A percentile compares a stretch with the other conserved stretches of the same genome.
phyloP scores from a whole-genome alignment of 2,113 vertebrate genomes.

The Xiphophorus hellerii region DNA sequence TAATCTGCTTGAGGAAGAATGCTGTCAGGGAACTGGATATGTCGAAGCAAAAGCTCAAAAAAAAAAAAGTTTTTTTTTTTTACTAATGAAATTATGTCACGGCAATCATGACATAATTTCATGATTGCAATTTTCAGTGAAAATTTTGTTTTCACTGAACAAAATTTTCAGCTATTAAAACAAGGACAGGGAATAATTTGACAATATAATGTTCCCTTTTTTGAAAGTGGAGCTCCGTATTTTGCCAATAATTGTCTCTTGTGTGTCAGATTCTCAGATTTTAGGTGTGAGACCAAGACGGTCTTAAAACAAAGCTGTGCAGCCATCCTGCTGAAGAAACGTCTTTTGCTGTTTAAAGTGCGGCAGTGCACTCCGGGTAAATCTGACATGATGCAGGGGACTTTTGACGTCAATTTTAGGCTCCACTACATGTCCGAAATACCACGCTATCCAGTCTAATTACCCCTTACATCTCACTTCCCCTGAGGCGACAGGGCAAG shows the following conservation, averaged over 20 bases:
- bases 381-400: slow-evolving; percentile 35
- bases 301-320: background rate
- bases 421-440: slow-evolving; percentile 26
- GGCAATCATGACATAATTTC: no score
- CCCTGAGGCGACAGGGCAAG: slow-evolving; percentile 37
- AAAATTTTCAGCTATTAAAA: slow-evolving; percentile 5
- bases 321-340: background rate
- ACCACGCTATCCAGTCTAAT: slow-evolving; percentile 39
- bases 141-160: slow-evolving; percentile 17
- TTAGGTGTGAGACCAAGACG: slow-evolving; percentile 2
- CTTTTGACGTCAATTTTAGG: slow-evolving; percentile 53
- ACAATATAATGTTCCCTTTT: background rate
- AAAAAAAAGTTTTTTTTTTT: slow-evolving; percentile 16
- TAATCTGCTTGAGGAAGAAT: slow-evolving; percentile 2
- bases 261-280: slow-evolving; percentile 13
- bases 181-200: background rate
- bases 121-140: no score
- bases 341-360: slow-evolving; percentile 16
- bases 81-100: slow-evolving; percentile 27
- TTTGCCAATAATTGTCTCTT: background rate
- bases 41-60: slow-evolving; percentile 2
- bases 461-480: slow-evolving; percentile 48
- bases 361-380: slow-evolving; percentile 6
- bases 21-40: slow-evolving; percentile 9
- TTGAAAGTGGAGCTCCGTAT: background rate